phyloP scores from a whole-genome alignment of 2,797 vertebrate genomes.

The Prunella strophiata region DNA sequence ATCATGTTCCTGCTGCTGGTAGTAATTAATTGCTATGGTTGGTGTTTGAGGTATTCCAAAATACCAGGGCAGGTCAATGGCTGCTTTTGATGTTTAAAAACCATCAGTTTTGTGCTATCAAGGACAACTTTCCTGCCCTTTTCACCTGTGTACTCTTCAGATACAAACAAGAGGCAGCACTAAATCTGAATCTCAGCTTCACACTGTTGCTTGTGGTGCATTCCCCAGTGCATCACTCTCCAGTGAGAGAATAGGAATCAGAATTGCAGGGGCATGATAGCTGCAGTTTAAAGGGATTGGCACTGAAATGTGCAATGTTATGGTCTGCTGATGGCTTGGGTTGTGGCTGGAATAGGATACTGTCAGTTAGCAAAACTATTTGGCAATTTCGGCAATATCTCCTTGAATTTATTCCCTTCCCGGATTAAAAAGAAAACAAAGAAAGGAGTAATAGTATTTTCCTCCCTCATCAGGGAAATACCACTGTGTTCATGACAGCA shows the following conservation, averaged over 20 bases:
- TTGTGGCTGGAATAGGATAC: not conserved
- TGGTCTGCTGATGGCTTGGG: not conserved
- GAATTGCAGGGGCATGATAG: not conserved
- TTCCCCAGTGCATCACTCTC: not conserved
- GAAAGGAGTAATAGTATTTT: not conserved
- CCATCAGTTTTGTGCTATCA: not conserved
- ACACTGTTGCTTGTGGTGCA: not conserved
- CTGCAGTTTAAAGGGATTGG: not conserved
- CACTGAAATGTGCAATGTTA: not conserved
- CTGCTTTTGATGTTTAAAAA: not conserved
- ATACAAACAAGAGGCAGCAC: fast-evolving
- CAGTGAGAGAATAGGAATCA: not conserved
- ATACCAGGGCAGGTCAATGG: not conserved
- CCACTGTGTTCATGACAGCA: not conserved
- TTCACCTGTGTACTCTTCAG: not conserved
- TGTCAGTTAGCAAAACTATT: not conserved
- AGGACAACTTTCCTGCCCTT: not conserved
- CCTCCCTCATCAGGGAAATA: not conserved
- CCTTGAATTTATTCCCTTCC: not conserved
- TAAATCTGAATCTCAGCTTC: not conserved
- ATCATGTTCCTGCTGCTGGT: not conserved
- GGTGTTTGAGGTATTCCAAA: not conserved
- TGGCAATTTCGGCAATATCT: not conserved
- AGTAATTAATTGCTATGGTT: not conserved
- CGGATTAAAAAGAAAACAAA: not conserved